Percentiles rank a stretch among this genome's conserved stretches.
These are phyloP conservation scores for Camponotus pennsylvanicus DNA, from an alignment of 1,140 invertebrate species.

Conservation along the genomic window DNA sequence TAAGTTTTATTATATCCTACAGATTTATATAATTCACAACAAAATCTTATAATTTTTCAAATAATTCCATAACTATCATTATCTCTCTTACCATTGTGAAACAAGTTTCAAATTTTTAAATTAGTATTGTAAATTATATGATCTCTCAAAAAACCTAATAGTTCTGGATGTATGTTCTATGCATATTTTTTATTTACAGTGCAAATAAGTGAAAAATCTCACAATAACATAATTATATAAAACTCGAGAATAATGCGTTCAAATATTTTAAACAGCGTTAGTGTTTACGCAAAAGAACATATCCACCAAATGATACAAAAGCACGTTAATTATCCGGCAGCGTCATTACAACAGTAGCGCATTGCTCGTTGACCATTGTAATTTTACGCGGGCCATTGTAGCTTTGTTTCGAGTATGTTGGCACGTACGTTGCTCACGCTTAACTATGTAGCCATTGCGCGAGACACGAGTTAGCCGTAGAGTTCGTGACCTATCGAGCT, in stretches of 20 bases:
- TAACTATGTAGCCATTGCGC: conserved; percentile 53
- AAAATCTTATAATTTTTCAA: background rate
- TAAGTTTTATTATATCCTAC: background rate
- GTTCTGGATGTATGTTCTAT: background rate
- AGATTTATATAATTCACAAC: background rate
- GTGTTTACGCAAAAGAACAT: background rate
- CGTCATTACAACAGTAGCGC: conserved; percentile 13
- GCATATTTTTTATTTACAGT: background rate
- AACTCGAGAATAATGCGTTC: background rate
- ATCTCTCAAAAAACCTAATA: background rate
- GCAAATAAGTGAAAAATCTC: too few species aligned
- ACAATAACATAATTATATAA: background rate
- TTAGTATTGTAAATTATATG: background rate
- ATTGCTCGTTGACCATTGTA: background rate
- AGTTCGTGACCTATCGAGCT: conserved; percentile 77
- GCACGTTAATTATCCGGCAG: background rate
- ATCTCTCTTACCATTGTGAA: too few species aligned
- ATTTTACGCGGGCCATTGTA: background rate
- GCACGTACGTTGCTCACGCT: conserved; percentile 26
- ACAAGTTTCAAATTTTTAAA: background rate
- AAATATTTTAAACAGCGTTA: background rate
- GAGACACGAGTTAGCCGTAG: conserved; percentile 62
- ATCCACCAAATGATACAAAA: background rate
- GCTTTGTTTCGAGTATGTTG: conserved; percentile 44
- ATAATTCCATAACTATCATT: background rate